Base-by-base conservation (phyloP, 2,888 invertebrate species). In the Pegoplata infirma region DNA sequence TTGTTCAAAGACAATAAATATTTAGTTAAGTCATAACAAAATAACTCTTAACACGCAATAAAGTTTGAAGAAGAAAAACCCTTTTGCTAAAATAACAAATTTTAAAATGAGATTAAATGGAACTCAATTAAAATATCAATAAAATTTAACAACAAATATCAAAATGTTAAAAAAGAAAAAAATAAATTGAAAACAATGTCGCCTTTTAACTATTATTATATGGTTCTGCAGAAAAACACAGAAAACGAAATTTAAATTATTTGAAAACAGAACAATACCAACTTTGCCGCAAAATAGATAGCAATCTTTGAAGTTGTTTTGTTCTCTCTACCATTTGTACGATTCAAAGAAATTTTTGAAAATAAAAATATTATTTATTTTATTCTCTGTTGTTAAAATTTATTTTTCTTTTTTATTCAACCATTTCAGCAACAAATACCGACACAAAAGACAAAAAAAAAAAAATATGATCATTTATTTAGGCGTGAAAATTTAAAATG, bases 111-210 rank as follows among this genome's bases (percentile, higher is more conserved):
- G 10, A 47, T 53, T 55, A 16, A 44, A 63, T 53, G 14, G 36
- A 63, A 40, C 14, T 46, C 44, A 19, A 61, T 61, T 61, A 25
- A 51, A 63, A 55, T 55, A 63, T 71, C 53, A 71, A 63, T 63
- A n/a, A 14, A 44, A 44, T 55, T 32, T n/a, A 12, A 53, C 53
- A 46, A 71, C 1, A 47, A 32, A 32, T 32, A 32, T 3, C n/a
- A n/a, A n/a, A 32, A 32, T 32, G 32, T 32, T 6, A 32, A n/a
- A 40, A 56, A 63, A 36, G 8, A 19, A 16, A 1, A 32, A 32
- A n/a, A n/a, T n/a, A n/a, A n/a, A n/a, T n/a, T n/a, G n/a, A n/a
- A n/a, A n/a, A n/a, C n/a, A n/a, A n/a, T n/a, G n/a, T n/a, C n/a
- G n/a, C n/a, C n/a, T n/a, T n/a, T n/a, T n/a, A n/a, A n/a, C n/a